Evolutionary conservation across 1,140 invertebrate species (phyloP), one percentile per base, ranked within the genome.

Genomic region (Drusus annulatus): DNA sequence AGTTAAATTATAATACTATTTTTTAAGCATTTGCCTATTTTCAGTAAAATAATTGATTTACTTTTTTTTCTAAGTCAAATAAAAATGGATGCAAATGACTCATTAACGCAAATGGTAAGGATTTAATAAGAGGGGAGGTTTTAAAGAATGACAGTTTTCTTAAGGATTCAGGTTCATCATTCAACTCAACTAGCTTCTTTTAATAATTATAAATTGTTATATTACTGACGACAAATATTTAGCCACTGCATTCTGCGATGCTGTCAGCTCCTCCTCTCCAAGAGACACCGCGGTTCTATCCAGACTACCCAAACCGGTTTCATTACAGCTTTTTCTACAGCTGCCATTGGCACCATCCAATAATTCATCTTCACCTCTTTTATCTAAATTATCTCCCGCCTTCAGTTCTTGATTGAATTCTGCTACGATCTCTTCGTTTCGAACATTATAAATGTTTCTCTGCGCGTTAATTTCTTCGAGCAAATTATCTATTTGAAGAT

Each of bases 251-350:
- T 63, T 63, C 25, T 15, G 21, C 10, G 62, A 63, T 13, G 21
- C 21, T 16, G 21, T 28, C 3, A 63, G 28, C 13, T 16, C 45
- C 17, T 69, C n/a, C 2, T 69, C 65, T 19, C 65, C 65, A 8
- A 69, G 65, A 50, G 65, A 69, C n/a, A 69, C 65, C 8, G 13
- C 51, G 13, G 65, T 69, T 17, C 65, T 17, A 23, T 69, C 65
- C 15, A 69, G 13, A 19, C 65, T 69, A 7, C 65, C 65, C 36
- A 69, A 69, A 50, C 65, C 65, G 36, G 65, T 69, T 50, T 69
- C 65, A 50, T 69, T 21, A 16, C 1, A 7, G 16, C 36, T 69
- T 5, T 69, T 17, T n/a, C 28, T 21, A 36, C 36, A 13, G 16
- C 15, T 15, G 16, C 62, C 21, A 3, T 63, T 63, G 10, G 0